These are phyloP conservation scores for Halisarca cf. caerulea DNA, from an alignment of 37 sponge, comb jelly and placozoan species.

Conservation along the genomic window DNA sequence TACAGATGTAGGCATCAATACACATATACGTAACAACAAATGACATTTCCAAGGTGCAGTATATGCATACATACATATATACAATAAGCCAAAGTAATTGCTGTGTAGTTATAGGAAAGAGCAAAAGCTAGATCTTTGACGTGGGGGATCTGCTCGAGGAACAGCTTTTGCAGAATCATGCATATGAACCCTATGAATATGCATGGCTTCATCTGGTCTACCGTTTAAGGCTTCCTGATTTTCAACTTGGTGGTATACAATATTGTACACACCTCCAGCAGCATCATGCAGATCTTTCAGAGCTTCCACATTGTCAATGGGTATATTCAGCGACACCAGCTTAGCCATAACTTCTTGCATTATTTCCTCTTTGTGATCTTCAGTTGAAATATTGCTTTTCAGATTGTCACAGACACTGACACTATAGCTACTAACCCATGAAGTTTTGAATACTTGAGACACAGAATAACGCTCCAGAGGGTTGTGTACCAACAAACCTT, in stretches of 20 bases:
- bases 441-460: not conserved
- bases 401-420: not conserved
- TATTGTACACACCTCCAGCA: slow-evolving; percentile 2
- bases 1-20: too few relatives aligned
- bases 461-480: slow-evolving; percentile 22
- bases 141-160: too few relatives aligned
- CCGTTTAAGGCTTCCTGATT: not conserved
- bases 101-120: too few relatives aligned
- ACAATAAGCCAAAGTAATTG: too few relatives aligned
- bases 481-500: slow-evolving; percentile 35
- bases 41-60: too few relatives aligned
- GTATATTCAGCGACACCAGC: slow-evolving; percentile 10
- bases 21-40: too few relatives aligned
- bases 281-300: not conserved
- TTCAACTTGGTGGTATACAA: not conserved
- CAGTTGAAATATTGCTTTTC: not conserved
- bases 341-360: slow-evolving; percentile 2
- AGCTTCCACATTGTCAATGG: not conserved
- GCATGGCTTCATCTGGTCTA: too few relatives aligned
- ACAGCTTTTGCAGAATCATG: too few relatives aligned
- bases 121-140: too few relatives aligned
- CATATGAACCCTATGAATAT: too few relatives aligned
- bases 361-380: not conserved
- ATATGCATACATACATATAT: too few relatives aligned
- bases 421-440: slow-evolving; percentile 22